Base-by-base conservation (phyloP, 1,140 invertebrate species). In the Zaprionus tsacasi region DNA sequence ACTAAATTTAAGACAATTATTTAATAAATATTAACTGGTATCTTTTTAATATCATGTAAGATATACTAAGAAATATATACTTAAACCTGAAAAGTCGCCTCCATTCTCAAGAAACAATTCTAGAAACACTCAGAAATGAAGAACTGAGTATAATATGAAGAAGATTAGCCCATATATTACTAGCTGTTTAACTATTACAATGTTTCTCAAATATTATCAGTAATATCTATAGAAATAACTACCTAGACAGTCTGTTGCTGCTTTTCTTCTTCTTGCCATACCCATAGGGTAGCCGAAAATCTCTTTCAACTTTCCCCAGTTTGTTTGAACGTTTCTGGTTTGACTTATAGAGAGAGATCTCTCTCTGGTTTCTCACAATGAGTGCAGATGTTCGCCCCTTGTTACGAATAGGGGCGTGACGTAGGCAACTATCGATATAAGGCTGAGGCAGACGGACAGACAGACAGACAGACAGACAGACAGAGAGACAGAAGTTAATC, bases 401-500 rank as follows among this genome's bases (percentile, higher is more conserved):
- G 27, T 64, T 1, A 21, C 13, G 6, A 38, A 12, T 55, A 57
- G 17, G 57, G 70, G 70, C 70, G 70, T 73, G 70, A 73, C 70
- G 70, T 38, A 57, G 30, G 65, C 70, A 69, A 68, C 70, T 48
- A 63, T 67, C 45, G 63, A 36, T 56, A 56, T 25, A 12, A 15
- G 40, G 17, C 45, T 25, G 45, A 45, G n/a, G n/a, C n/a, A n/a
- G n/a, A n/a, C n/a, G n/a, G n/a, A n/a, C n/a, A 64, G 59, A 33
- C 40, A 15, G 35, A 36, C 33, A 21, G 21, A 21, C 57, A 27
- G 56, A 25, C 38, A 57, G 69, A 63, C 81, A 89, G 78, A 89
- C 57, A 27, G 56, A 25, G 30, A 57, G 69, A 63, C 85, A 89
- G 78, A 89, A 89, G 85, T 89, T 89, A 89, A 89, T 89, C 85